phyloP scores from a whole-genome alignment of 2,797 vertebrate species.

The Brachyalestes nurse region DNA sequence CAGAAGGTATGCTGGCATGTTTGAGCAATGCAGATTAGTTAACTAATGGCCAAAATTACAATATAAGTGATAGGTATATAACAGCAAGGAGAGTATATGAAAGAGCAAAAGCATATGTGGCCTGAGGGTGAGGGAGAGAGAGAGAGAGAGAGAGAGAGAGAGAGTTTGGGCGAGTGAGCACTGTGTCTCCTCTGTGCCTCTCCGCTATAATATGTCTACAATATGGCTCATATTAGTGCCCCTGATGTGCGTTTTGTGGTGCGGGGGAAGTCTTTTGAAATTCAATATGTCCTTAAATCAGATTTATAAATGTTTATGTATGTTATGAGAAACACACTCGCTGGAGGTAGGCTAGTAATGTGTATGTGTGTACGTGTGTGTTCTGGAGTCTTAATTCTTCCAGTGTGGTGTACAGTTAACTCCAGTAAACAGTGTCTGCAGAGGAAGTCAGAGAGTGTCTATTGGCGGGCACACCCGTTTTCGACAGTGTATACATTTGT shows the following conservation, averaged over 20 bases:
- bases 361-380: conserved; percentile 51
- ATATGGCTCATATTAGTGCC: conserved; percentile 81
- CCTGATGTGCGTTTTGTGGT: conserved; percentile 68
- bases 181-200: conserved; percentile 49
- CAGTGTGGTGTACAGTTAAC: conserved; percentile 64
- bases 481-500: conserved; percentile 62
- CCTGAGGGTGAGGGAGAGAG: conserved; percentile 1
- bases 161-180: conserved; percentile 38
- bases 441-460: conserved; percentile 58
- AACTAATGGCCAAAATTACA: background rate
- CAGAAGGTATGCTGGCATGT: background rate
- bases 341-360: conserved; percentile 54
- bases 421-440: conserved; percentile 73
- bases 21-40: background rate
- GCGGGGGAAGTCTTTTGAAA: conserved; percentile 80
- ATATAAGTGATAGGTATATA: background rate
- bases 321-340: conserved; percentile 80
- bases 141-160: conserved; percentile 3
- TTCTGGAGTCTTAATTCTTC: conserved; percentile 67
- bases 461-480: conserved; percentile 42
- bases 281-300: conserved; percentile 84
- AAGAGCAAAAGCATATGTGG: background rate
- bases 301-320: conserved; percentile 87
- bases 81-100: background rate
- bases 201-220: conserved; percentile 56